phyloP scores from a whole-genome alignment of 2,113 vertebrate genomes.

The Panthera leo region DNA sequence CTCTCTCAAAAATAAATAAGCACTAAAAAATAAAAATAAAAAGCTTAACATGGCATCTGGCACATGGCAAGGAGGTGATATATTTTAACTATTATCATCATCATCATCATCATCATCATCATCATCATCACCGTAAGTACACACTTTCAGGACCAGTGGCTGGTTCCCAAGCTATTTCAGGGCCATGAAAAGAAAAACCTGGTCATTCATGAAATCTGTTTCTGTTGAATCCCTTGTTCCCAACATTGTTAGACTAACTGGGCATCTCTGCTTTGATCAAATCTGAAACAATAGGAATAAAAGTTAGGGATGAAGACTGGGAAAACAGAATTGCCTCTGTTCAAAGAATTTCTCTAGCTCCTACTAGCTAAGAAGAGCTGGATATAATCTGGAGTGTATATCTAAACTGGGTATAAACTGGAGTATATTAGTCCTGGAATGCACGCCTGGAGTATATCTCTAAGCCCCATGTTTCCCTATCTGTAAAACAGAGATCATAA shows the following conservation, averaged over 20 bases:
- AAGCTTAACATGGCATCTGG: background rate
- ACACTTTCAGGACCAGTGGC: background rate
- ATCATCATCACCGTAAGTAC: background rate
- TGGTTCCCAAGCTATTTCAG: constrained; percentile 4
- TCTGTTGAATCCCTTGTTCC: constrained; percentile 5
- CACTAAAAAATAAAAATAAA: no score
- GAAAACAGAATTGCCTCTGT: background rate
- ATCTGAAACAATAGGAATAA: background rate
- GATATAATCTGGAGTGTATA: background rate
- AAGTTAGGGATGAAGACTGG: background rate
- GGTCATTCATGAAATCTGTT: background rate
- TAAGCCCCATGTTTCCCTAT: background rate
- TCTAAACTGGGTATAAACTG: background rate
- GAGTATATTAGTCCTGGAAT: background rate
- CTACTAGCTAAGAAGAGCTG: background rate
- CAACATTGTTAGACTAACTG: background rate
- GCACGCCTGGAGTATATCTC: background rate
- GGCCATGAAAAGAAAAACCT: constrained; percentile 6
- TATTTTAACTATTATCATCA: background rate
- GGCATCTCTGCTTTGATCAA: background rate
- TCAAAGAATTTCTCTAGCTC: background rate
- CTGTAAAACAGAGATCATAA: background rate
- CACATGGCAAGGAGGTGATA: background rate
- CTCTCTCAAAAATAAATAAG: no score
- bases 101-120: no score